phyloP scores from a whole-genome alignment of 2,888 invertebrate species.

The Cistogaster globosa region DNA sequence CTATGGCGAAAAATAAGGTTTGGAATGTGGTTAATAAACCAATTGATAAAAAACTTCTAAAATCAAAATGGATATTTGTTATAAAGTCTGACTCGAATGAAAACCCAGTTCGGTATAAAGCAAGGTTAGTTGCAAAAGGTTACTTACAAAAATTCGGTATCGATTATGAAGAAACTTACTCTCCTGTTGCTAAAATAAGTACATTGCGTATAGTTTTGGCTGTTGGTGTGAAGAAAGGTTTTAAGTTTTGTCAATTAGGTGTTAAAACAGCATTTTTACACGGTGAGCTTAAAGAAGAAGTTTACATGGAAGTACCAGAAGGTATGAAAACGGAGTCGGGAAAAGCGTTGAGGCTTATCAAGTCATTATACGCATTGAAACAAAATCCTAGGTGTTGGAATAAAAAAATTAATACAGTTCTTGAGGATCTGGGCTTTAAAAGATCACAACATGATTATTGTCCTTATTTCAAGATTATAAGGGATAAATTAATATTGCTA shows the following conservation, averaged over 20 bases:
- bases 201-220: too few species aligned
- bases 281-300: slow-evolving; percentile 50
- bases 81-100: too few species aligned
- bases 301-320: slow-evolving; percentile 56
- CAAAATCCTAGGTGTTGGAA: slow-evolving; percentile 61
- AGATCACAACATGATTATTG: slow-evolving; percentile 37
- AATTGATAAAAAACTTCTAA: slow-evolving; percentile 9
- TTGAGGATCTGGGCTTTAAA: slow-evolving; percentile 9
- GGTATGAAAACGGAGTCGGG: slow-evolving; percentile 15
- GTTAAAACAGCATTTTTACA: slow-evolving; percentile 56
- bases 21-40: slow-evolving; percentile 6
- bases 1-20: slow-evolving; percentile 24
- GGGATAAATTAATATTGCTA: background rate
- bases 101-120: too few species aligned
- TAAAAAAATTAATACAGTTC: slow-evolving; percentile 29
- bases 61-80: too few species aligned
- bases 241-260: slow-evolving; percentile 43
- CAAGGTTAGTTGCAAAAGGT: too few species aligned
- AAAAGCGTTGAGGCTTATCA: slow-evolving; percentile 23
- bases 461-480: slow-evolving; percentile 1
- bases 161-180: too few species aligned
- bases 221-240: slow-evolving; percentile 9
- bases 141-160: too few species aligned
- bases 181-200: too few species aligned
- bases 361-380: slow-evolving; percentile 50